Evolutionary conservation across 2,888 invertebrate genomes (phyloP).

Genomic region (Laothoe populi): DNA sequence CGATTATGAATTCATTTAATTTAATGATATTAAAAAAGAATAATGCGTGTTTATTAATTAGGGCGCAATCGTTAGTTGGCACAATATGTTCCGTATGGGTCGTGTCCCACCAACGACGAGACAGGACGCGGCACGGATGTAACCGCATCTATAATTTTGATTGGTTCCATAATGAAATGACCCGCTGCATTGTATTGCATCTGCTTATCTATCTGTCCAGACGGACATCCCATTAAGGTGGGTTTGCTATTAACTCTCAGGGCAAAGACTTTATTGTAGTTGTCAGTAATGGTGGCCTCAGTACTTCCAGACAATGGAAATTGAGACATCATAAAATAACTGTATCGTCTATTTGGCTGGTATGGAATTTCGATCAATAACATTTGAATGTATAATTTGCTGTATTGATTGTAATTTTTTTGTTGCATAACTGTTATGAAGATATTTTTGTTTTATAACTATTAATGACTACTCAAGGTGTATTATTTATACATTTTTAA

Average conservation of each 20-base stretch:
- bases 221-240: conserved; percentile 52
- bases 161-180: conserved; percentile 74
- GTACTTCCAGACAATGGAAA: conserved; percentile 30
- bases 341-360: not conserved
- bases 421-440: conserved; percentile 1
- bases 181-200: conserved; percentile 54
- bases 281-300: conserved; percentile 36
- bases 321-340: conserved; percentile 8
- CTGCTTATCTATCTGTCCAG: conserved; percentile 51
- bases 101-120: conserved; percentile 48
- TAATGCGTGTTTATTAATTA: conserved; percentile 67
- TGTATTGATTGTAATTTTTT: not conserved
- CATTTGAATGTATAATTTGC: conserved; percentile 7
- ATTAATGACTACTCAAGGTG: not conserved
- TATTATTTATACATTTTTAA: too few species aligned
- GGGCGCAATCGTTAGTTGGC: conserved; percentile 61
- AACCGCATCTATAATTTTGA: conserved; percentile 65
- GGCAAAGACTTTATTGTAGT: conserved; percentile 41
- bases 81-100: conserved; percentile 56
- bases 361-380: not conserved
- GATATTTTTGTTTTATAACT: not conserved
- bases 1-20: too few species aligned
- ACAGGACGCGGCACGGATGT: conserved; percentile 35
- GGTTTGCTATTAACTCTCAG: conserved; percentile 47
- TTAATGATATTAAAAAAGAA: conserved; percentile 42